A percentile compares a stretch with the other conserved stretches of the same genome.
phyloP scores from a whole-genome alignment of 2,797 vertebrate species.

The Lophius americanus region DNA sequence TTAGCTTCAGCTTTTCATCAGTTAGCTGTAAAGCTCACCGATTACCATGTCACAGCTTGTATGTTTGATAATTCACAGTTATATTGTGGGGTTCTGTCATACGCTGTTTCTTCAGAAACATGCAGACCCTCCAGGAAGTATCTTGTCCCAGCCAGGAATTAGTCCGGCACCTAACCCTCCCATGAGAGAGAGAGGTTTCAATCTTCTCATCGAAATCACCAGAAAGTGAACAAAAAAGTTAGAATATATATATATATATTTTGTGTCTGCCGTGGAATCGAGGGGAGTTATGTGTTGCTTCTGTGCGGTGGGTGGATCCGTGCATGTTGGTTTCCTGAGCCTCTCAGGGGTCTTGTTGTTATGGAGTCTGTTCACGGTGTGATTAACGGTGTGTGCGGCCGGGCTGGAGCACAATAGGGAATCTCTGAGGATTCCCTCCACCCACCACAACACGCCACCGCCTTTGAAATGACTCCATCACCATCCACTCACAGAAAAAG shows the following conservation, averaged over 20 bases:
- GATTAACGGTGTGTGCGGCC: slow-evolving; percentile 76
- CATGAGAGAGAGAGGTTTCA: neutral
- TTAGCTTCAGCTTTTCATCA: no score
- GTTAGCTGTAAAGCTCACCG: neutral
- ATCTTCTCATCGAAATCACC: neutral
- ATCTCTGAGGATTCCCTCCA: slow-evolving; percentile 71
- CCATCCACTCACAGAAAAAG: slow-evolving; percentile 67
- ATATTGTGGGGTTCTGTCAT: neutral
- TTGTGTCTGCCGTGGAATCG: slow-evolving; percentile 23
- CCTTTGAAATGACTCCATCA: slow-evolving; percentile 80
- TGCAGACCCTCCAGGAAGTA: neutral
- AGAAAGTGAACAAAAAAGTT: neutral
- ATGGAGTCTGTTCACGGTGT: slow-evolving; percentile 76
- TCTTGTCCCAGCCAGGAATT: neutral
- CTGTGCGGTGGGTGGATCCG: slow-evolving; percentile 26
- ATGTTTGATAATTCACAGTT: neutral
- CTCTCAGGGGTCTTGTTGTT: slow-evolving; percentile 68
- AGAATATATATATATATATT: slow-evolving; percentile 21
- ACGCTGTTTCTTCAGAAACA: neutral
- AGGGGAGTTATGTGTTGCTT: slow-evolving; percentile 27
- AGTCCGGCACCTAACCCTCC: no score
- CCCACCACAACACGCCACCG: slow-evolving; percentile 64
- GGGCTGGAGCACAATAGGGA: slow-evolving; percentile 75
- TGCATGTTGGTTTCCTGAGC: slow-evolving; percentile 37
- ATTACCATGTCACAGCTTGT: neutral